Evolutionary conservation across 2,888 invertebrate genomes (phyloP), one percentile per base, ranked within the genome.

Genomic region (Pediacus dermestoides): DNA sequence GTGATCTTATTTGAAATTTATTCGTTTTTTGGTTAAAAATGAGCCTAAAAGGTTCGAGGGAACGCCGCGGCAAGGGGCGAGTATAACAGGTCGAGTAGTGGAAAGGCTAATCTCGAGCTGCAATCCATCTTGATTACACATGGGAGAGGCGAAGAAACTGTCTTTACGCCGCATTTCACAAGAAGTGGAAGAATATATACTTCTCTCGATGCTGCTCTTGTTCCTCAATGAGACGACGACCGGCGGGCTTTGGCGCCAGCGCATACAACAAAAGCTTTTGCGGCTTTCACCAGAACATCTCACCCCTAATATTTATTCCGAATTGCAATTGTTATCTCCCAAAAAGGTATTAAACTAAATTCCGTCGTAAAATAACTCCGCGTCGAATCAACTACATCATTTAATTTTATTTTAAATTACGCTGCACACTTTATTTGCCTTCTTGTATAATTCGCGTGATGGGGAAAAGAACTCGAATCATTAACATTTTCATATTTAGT

Each of bases 51-150:
- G 50, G 53, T 48, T 50, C 36, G 39, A 27, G 52, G 42, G 51
- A 39, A 45, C 33, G 44, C 38, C 38, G 44, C 32, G n/a, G n/a
- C n/a, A n/a, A n/a, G 35, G 28, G n/a, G n/a, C 44, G 38, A 40
- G 39, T 39, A 41, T 45, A 44, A 41, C 42, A 39, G 46, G 35
- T 42, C 46, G 46, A 44, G 43, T 32, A 50, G 54, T 51, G 48
- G 57, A 61, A 53, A 57, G 61, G 58, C 63, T 63, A 63, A 62
- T 63, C 64, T 63, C 58, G 58, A 60, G 58, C 55, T 57, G 61
- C 64, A 64, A 65, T 65, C 63, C 63, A 64, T 65, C 64, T 64
- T 64, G 65, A 65, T 65, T 64, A 63, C 63, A 65, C 63, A 61
- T 60, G 63, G 61, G 60, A 63, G 58, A 55, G 55, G 53, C 55